These are phyloP conservation scores for Conops quadrifasciatus DNA, from an alignment of 2,888 invertebrate species.

Conservation along the genomic window DNA sequence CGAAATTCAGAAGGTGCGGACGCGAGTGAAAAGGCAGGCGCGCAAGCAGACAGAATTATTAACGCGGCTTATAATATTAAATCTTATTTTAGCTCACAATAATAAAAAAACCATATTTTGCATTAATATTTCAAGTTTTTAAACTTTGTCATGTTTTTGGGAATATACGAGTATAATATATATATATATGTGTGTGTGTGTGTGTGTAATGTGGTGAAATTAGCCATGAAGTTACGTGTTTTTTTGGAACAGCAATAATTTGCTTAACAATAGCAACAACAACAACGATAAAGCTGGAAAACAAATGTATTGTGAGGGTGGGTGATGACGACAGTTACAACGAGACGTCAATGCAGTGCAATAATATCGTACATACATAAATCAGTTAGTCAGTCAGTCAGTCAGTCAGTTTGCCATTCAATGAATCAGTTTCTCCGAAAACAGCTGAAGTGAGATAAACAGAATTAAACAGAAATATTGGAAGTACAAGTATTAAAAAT, in stretches of 20 bases:
- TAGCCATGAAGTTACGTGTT: conserved; percentile 34
- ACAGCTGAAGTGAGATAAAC: not conserved
- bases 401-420: not conserved
- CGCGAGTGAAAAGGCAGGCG: not conserved
- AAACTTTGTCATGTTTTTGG: not conserved
- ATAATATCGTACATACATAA: too few relatives aligned
- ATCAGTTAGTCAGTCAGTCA: not conserved
- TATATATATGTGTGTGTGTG: not conserved
- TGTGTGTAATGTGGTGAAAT: not conserved
- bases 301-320: not conserved
- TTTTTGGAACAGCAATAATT: conserved; percentile 33
- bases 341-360: too few relatives aligned
- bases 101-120: not conserved
- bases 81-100: not conserved
- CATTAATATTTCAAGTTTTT: too few relatives aligned
- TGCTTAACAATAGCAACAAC: not conserved
- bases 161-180: too few relatives aligned
- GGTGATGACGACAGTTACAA: too few relatives aligned
- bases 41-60: not conserved
- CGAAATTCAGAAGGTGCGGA: conserved; percentile 17
- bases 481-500: not conserved
- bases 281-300: not conserved
- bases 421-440: not conserved
- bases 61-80: conserved; percentile 21
- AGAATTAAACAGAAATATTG: not conserved